A percentile compares a stretch with the other conserved stretches of the same genome.
These are phyloP conservation scores for Leucophenga maculata DNA, from an alignment of 2,888 invertebrate genomes.

Conservation along the genomic window DNA sequence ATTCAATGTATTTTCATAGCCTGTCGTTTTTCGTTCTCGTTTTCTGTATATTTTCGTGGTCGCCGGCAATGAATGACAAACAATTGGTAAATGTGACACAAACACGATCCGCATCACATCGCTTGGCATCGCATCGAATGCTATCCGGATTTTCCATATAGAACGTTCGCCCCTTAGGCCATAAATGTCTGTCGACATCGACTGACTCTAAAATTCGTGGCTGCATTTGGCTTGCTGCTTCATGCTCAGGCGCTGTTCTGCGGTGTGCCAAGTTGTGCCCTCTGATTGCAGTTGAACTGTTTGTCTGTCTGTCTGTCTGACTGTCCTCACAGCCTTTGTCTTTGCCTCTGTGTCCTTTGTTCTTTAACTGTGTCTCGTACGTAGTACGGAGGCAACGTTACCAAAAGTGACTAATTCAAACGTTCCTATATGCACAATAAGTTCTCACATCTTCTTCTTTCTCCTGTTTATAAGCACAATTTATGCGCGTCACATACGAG, in stretches of 20 bases:
- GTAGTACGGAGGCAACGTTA: no score
- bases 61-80: conserved; percentile 24
- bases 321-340: neutral
- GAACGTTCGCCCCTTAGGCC: no score
- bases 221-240: neutral
- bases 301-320: neutral
- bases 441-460: neutral
- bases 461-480: conserved; percentile 9
- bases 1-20: no score
- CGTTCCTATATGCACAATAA: no score
- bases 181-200: no score
- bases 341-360: neutral
- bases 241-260: no score
- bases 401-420: no score
- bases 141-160: no score
- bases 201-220: neutral
- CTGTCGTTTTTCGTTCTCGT: neutral
- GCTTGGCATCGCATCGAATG: neutral
- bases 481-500: conserved; percentile 23
- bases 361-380: neutral
- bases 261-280: conserved; percentile 1
- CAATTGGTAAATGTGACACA: conserved; percentile 23
- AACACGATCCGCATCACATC: conserved; percentile 12
- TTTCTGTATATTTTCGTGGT: neutral
- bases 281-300: conserved; percentile 23